phyloP scores from a whole-genome alignment of 1,140 invertebrate species.

The Drosophila nannoptera region DNA sequence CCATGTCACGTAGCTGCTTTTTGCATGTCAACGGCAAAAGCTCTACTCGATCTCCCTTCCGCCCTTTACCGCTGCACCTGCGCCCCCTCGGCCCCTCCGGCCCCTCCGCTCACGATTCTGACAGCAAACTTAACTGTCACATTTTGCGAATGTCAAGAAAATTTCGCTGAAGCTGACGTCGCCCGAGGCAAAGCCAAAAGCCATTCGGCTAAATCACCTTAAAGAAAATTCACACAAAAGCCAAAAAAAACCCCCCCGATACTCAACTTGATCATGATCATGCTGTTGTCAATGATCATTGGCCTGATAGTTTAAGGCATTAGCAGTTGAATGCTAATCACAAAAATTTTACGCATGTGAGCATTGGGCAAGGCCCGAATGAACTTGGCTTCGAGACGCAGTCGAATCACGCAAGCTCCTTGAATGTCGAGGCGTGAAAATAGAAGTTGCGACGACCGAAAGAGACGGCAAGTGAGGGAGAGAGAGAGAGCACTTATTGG shows the following conservation, averaged over 20 bases:
- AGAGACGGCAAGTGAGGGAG: neutral
- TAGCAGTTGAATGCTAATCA: conserved; percentile 36
- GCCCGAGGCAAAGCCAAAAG: neutral
- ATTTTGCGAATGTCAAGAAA: conserved; percentile 34
- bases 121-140: conserved; percentile 43
- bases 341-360: conserved; percentile 23
- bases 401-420: neutral
- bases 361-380: conserved; percentile 17
- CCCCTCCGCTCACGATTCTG: neutral
- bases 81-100: neutral
- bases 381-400: conserved; percentile 20
- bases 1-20: conserved; percentile 71
- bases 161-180: conserved; percentile 12
- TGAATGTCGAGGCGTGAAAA: neutral
- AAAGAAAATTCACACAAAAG: neutral
- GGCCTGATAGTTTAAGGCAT: conserved; percentile 19
- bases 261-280: neutral
- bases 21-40: conserved; percentile 51
- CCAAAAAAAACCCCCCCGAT: neutral
- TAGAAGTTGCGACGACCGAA: neutral
- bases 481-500: neutral
- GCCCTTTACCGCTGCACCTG: too few species aligned
- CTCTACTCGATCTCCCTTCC: neutral
- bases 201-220: neutral
- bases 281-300: conserved; percentile 16